A percentile compares a stretch with the other conserved stretches of the same genome.
Evolutionary conservation across 2,797 vertebrate species (phyloP).

Genomic region (Etheostoma nigrum): DNA sequence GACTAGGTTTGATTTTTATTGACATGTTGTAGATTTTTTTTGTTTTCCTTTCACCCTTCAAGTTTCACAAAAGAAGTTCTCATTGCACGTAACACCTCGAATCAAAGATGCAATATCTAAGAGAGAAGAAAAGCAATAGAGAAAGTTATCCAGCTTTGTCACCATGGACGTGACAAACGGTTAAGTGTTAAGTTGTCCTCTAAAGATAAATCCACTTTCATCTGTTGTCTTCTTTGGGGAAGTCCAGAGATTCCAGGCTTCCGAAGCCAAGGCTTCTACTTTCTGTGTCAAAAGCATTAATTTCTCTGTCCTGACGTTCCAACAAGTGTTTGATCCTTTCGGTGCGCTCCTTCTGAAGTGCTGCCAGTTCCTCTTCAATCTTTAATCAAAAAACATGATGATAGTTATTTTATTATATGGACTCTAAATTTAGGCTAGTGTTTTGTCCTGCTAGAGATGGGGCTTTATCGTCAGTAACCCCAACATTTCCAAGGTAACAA

Average conservation of each 20-base stretch:
- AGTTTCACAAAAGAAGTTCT: conserved; percentile 86
- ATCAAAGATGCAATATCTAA: conserved; percentile 86
- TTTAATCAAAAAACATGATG: conserved; percentile 29
- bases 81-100: conserved; percentile 87
- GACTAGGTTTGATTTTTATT: conserved; percentile 84
- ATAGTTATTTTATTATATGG: background rate
- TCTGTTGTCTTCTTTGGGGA: conserved; percentile 97
- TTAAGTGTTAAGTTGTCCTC: conserved; percentile 84
- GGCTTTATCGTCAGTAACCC: background rate
- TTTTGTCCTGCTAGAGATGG: background rate
- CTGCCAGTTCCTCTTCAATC: conserved; percentile 83
- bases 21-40: conserved; percentile 77
- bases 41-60: conserved; percentile 60
- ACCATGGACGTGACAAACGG: conserved; percentile 84
- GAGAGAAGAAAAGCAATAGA: conserved; percentile 75
- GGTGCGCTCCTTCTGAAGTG: conserved; percentile 82
- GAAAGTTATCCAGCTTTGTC: conserved; percentile 81
- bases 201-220: conserved; percentile 88
- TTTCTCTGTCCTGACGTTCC: conserved; percentile 83
- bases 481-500: background rate
- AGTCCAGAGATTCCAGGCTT: conserved; percentile 94
- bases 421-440: background rate
- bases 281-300: conserved; percentile 76
- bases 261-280: conserved; percentile 90
- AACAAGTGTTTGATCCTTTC: conserved; percentile 82